These are phyloP conservation scores for Tichodroma muraria DNA, from an alignment of 2,113 vertebrate genomes.

Conservation along the genomic window DNA sequence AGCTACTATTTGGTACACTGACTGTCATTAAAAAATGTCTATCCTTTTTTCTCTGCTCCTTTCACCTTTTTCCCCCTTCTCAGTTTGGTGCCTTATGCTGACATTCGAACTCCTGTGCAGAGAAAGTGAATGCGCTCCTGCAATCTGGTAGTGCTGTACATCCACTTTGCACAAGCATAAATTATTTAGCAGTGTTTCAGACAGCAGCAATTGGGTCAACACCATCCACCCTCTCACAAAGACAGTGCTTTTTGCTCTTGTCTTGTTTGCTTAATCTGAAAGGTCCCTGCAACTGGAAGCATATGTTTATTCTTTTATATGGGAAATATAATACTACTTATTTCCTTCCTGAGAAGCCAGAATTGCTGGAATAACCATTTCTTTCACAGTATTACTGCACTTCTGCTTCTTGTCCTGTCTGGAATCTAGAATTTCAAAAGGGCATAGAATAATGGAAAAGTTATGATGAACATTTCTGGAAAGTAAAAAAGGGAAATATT, in stretches of 20 bases:
- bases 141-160: background rate
- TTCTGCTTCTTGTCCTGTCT: background rate
- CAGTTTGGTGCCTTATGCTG: background rate
- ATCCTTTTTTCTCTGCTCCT: background rate
- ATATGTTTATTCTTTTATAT: background rate
- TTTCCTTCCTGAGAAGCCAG: background rate
- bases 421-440: background rate
- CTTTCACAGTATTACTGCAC: background rate
- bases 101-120: background rate
- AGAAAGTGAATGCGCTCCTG: background rate
- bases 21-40: background rate
- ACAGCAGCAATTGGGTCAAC: background rate
- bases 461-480: background rate
- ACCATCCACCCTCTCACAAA: background rate
- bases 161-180: background rate
- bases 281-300: background rate
- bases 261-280: background rate
- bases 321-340: background rate
- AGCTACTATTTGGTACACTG: background rate
- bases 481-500: background rate
- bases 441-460: background rate
- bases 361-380: background rate
- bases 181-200: background rate
- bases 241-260: background rate
- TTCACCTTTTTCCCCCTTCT: too few relatives aligned